Evolutionary conservation across 2,888 invertebrate genomes (phyloP), one percentile per base, ranked within the genome.

Genomic region (Acronicta aceris): DNA sequence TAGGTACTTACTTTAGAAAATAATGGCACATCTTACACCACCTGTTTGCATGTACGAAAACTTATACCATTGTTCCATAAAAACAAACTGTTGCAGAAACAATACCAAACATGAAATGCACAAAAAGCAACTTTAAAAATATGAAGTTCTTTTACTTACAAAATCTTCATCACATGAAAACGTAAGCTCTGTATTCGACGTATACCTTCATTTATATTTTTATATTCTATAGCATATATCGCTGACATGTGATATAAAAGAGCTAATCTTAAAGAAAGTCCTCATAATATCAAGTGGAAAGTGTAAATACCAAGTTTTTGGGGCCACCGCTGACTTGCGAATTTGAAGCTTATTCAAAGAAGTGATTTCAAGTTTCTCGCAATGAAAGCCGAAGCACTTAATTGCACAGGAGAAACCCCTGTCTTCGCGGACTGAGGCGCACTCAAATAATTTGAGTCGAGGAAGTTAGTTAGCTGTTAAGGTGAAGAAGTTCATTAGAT

Each of bases 371-470:
- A 87, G 86, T 86, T 88, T 82, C 83, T 81, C 80, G 76, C 80
- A 85, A 84, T 89, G 85, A 86, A 87, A 89, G 81, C 81, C 81
- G 83, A 89, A 89, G 88, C 84, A 88, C 82, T 85, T 88, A 89
- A 90, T 89, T 89, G 86, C 88, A 86, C 81, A 78, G 79, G 74
- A 82, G 79, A 79, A 76, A 71, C 79, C 21, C 75, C 62, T 78
- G 66, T 70, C 72, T 74, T 69, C 71, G 71, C 75, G 77, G 81
- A 78, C 81, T 75, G 73, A 81, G 77, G 78, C 77, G 71, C 82
- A 79, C 81, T 84, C 81, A 74, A 84, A 87, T 87, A 82, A 88
- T 88, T 87, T 81, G 81, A 85, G 76, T 79, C 74, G 81, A 70
- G 64, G 70, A 82, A 83, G 75, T 84, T 83, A 74, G 77, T 76